Evolutionary conservation across 2,797 vertebrate species (phyloP).

Genomic region (Saxicola maurus): DNA sequence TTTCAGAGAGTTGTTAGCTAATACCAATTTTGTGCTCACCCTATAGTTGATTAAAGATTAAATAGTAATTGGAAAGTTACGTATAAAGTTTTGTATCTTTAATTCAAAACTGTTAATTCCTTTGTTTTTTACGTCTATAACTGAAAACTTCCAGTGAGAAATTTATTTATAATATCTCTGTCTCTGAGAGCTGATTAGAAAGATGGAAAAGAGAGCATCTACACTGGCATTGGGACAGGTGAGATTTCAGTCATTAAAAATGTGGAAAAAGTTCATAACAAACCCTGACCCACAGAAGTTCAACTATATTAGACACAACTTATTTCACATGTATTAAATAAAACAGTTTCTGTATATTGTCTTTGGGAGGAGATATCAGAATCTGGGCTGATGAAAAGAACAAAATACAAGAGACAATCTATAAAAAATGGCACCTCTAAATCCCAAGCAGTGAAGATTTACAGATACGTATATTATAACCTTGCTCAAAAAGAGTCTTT

Average conservation of each 20-base stretch:
- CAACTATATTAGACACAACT: neutral
- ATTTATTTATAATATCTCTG: neutral
- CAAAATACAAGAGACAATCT: neutral
- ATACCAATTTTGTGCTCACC: neutral
- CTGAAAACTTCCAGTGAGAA: neutral
- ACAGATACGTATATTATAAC: neutral
- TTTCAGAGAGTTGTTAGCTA: neutral
- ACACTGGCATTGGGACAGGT: neutral
- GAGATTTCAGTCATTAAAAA: neutral
- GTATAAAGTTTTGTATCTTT: neutral
- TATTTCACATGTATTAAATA: neutral
- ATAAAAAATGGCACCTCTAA: neutral
- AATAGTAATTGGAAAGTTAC: neutral
- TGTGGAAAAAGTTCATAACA: neutral
- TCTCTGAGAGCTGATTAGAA: neutral
- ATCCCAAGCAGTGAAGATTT: neutral
- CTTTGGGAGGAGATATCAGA: neutral
- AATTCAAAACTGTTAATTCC: neutral
- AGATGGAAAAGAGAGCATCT: neutral
- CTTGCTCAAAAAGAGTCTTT: neutral
- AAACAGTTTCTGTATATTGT: neutral
- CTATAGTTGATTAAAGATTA: neutral
- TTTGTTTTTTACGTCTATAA: neutral
- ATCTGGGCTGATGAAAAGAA: neutral
- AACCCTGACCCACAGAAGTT: neutral